Percentiles rank a stretch among this genome's conserved stretches.
Evolutionary conservation across 2,888 invertebrate genomes (phyloP).

Genomic region (Eilema caniola): DNA sequence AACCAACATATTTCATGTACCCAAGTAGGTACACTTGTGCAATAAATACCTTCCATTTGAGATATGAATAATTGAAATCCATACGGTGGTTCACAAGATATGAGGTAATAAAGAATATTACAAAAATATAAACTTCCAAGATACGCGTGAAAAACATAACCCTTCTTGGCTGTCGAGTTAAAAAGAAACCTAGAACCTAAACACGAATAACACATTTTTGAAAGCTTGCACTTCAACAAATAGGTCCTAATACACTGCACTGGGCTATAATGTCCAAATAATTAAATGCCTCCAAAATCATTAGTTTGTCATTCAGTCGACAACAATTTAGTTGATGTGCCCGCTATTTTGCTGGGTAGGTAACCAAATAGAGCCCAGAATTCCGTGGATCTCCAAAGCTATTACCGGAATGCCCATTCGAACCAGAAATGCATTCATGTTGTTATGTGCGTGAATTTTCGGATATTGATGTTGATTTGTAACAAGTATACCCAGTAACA

Average conservation of each 20-base stretch:
- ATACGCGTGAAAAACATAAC: too few relatives aligned
- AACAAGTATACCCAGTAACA: not conserved
- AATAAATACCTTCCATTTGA: too few relatives aligned
- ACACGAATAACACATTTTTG: not conserved
- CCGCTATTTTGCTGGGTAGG: slow-evolving; percentile 42
- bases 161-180: too few relatives aligned
- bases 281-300: not conserved
- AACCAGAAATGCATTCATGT: slow-evolving; percentile 35
- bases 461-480: not conserved
- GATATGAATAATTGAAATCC: too few relatives aligned
- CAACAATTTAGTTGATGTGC: slow-evolving; percentile 42
- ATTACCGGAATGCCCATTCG: slow-evolving; percentile 63
- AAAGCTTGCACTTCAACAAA: not conserved
- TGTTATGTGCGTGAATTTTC: slow-evolving; percentile 2
- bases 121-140: too few relatives aligned
- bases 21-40: too few relatives aligned
- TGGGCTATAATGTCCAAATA: not conserved
- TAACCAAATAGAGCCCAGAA: slow-evolving; percentile 50
- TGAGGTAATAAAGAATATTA: too few relatives aligned
- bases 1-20: too few relatives aligned
- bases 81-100: too few relatives aligned
- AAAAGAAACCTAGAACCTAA: not conserved
- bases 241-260: not conserved
- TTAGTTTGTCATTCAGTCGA: not conserved
- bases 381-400: slow-evolving; percentile 62